Percentiles rank a stretch among this genome's conserved stretches.
phyloP scores from a whole-genome alignment of 2,113 vertebrate genomes.

The Brienomyrus brachyistius region DNA sequence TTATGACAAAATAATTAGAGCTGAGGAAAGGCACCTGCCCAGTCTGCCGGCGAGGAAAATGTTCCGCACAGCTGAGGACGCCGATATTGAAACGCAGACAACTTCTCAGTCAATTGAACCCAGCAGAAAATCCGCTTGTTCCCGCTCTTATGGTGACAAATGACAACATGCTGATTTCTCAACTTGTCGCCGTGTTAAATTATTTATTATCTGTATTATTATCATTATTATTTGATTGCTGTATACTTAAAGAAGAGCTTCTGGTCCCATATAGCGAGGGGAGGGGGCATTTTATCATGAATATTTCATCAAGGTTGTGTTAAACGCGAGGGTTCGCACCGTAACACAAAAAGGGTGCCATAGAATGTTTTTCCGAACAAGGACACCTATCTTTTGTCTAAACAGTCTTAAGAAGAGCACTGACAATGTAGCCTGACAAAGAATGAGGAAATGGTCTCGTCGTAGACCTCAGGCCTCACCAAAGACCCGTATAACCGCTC shows the following conservation, averaged over 20 bases:
- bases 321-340: neutral
- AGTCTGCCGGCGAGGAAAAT: constrained; percentile 58
- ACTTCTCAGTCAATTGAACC: constrained; percentile 97
- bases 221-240: neutral
- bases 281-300: neutral
- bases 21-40: constrained; percentile 87
- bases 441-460: neutral
- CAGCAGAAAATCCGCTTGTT: constrained; percentile 82
- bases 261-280: neutral
- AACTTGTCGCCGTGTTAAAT: constrained; percentile 55
- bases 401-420: neutral
- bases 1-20: constrained; percentile 95
- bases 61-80: constrained; percentile 83
- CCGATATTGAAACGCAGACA: constrained; percentile 95
- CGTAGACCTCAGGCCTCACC: neutral
- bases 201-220: constrained; percentile 20
- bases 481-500: neutral
- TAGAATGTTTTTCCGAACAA: neutral
- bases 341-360: neutral
- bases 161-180: constrained; percentile 73
- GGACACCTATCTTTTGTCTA: neutral
- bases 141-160: constrained; percentile 63
- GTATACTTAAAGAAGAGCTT: neutral
- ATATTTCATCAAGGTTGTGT: constrained; percentile 2
- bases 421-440: neutral